phyloP scores from a whole-genome alignment of 2,888 invertebrate genomes.

The Luffia ferchaultella region DNA sequence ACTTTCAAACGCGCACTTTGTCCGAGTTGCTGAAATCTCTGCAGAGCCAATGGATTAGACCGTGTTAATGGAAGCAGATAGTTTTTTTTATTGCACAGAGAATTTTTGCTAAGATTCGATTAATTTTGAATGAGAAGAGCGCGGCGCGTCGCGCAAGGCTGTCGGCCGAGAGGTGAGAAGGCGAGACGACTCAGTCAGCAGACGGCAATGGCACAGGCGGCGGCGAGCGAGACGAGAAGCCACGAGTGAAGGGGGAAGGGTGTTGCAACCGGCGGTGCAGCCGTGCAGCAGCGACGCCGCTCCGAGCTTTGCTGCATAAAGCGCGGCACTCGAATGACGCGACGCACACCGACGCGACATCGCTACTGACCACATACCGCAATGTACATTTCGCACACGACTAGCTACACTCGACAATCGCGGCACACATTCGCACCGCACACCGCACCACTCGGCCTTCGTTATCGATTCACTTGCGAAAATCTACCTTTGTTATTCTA shows the following conservation, averaged over 20 bases:
- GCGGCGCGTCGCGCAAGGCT: slow-evolving; percentile 67
- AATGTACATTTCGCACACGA: background rate
- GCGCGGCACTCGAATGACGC: slow-evolving; percentile 25
- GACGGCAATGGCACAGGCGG: slow-evolving; percentile 51
- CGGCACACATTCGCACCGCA: slow-evolving; percentile 55
- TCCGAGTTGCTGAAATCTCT: slow-evolving; percentile 24
- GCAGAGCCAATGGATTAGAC: background rate
- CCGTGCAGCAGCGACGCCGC: slow-evolving; percentile 65
- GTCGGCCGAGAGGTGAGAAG: slow-evolving; percentile 67
- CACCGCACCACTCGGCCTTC: slow-evolving; percentile 58
- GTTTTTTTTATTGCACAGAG: slow-evolving; percentile 47
- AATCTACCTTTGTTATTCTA: slow-evolving; percentile 47
- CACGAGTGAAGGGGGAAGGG: slow-evolving; percentile 64
- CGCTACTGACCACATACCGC: slow-evolving; percentile 1
- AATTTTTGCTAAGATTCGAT: slow-evolving; percentile 64
- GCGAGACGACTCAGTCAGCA: too few species aligned
- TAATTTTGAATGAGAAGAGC: slow-evolving; percentile 66
- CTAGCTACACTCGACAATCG: background rate
- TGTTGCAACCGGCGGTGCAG: slow-evolving; percentile 65
- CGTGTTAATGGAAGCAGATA: background rate
- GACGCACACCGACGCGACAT: background rate
- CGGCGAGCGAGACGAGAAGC: slow-evolving; percentile 63
- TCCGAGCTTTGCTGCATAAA: slow-evolving; percentile 65
- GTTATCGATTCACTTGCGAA: slow-evolving; percentile 55
- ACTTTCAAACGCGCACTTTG: slow-evolving; percentile 47